Evolutionary conservation across 2,113 vertebrate species (phyloP), one percentile per base, ranked within the genome.

Genomic region (Microcebus jonahi): DNA sequence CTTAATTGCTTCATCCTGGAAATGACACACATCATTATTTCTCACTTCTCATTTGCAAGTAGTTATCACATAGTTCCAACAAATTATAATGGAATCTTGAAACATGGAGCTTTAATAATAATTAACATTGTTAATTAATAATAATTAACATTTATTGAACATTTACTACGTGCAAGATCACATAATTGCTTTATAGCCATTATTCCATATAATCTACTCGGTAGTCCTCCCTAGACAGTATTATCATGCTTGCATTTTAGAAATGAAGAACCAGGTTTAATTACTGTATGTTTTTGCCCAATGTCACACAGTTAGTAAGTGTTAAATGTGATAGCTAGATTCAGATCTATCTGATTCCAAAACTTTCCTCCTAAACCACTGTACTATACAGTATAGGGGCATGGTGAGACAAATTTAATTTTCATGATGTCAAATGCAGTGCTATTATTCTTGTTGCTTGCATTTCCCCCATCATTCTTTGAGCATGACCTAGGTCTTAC

Each of bases 121-220:
- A 91, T 3, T 75, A 80, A n/a, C 12, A 48, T 81, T 67, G 25
- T 63, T 63, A 63, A 63, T 63, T 63, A 63, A 63, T 3, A 42
- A 17, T 53, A 92, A 91, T 3, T 68, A 80, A 31, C 12, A 42
- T 81, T 73, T 55, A 53, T 17, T 76, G n/a, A 67, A 85, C 17
- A 61, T 75, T n/a, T 79, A 42, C 3, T 42, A 63, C 11, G 9
- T 39, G 7, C 12, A 85, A 68, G 70, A 29, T 86, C 14, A 34
- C 67, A 9, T 23, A 76, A 18, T 1, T 55, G 11, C 0, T 5
- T n/a, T 5, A 6, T 4, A 83, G 13, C 1, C 25, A 50, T 67
- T 53, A 89, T 12, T 91, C 63, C 9, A n/a, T 39, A 4, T 55
- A 5, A n/a, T 77, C 76, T 53, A 17, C 48, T 73, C 18, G 21